phyloP scores from a whole-genome alignment of 2,888 invertebrate species.

The Tridacna crocea region DNA sequence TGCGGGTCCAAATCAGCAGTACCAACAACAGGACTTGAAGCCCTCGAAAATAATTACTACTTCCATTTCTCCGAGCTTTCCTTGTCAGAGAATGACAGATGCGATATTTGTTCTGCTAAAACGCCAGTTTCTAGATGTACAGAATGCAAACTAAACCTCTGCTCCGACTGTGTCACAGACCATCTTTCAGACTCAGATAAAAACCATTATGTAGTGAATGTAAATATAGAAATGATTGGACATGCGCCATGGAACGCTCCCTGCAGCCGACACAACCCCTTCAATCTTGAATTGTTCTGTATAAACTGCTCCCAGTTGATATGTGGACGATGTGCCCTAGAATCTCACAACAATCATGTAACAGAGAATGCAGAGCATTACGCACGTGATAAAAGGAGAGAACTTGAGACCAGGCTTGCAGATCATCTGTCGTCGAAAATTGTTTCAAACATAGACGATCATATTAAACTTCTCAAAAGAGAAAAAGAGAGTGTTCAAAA shows the following conservation, averaged over 20 bases:
- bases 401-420: conserved; percentile 20
- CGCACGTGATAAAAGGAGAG: conserved; percentile 42
- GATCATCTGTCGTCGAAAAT: conserved; percentile 28
- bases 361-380: conserved; percentile 43
- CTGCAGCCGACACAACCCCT: conserved; percentile 52
- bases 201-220: conserved; percentile 48
- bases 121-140: conserved; percentile 38
- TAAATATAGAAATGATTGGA: conserved; percentile 47
- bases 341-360: conserved; percentile 50
- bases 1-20: conserved; percentile 38
- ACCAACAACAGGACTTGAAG: conserved; percentile 33
- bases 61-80: conserved; percentile 48
- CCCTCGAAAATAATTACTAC: conserved; percentile 50
- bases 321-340: conserved; percentile 55
- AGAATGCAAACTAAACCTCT: conserved; percentile 45
- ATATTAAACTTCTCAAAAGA: conserved; percentile 32
- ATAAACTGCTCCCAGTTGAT: conserved; percentile 51
- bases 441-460: conserved; percentile 34
- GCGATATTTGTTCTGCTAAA: conserved; percentile 30
- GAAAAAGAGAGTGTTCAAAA: conserved; percentile 32
- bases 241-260: conserved; percentile 15
- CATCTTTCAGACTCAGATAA: conserved; percentile 27
- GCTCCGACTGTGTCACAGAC: conserved; percentile 42
- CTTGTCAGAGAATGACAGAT: conserved; percentile 46
- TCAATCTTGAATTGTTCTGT: conserved; percentile 52